phyloP scores from a whole-genome alignment of 2,797 vertebrate species.

The Limnodromus scolopaceus region DNA sequence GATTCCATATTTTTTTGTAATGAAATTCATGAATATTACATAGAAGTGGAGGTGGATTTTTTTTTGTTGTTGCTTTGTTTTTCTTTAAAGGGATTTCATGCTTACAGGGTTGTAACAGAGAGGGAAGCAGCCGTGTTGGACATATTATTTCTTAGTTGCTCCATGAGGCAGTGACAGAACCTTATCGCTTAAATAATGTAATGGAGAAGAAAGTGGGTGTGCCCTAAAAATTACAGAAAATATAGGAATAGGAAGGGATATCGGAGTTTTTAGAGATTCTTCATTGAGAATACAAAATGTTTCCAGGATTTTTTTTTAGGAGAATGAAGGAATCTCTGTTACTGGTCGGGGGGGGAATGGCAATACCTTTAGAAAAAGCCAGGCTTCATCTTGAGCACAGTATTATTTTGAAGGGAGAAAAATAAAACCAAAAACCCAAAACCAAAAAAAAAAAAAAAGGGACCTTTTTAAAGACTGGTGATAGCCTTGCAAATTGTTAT shows the following conservation, averaged over 20 bases:
- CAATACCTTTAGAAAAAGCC: neutral
- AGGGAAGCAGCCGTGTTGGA: neutral
- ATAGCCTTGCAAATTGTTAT: neutral
- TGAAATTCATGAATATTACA: constrained; percentile 52
- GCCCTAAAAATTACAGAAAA: neutral
- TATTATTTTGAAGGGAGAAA: neutral
- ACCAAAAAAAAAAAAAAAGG: neutral
- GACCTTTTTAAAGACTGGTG: neutral
- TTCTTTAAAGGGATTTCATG: constrained; percentile 39
- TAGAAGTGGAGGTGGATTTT: neutral
- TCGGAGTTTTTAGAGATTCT: neutral
- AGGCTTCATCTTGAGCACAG: neutral
- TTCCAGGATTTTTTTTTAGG: neutral
- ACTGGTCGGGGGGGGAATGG: accelerated
- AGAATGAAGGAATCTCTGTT: neutral
- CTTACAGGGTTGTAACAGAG: constrained; percentile 18
- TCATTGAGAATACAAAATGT: neutral
- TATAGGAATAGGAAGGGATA: neutral
- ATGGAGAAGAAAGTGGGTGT: neutral
- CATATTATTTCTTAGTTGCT: constrained; percentile 11
- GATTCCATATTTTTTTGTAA: constrained; percentile 34
- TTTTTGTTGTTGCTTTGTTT: neutral
- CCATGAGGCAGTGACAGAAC: neutral
- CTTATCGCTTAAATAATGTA: neutral
- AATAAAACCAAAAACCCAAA: neutral